phyloP scores from a whole-genome alignment of 2,888 invertebrate species.

The Aleiodes leptofemur region DNA sequence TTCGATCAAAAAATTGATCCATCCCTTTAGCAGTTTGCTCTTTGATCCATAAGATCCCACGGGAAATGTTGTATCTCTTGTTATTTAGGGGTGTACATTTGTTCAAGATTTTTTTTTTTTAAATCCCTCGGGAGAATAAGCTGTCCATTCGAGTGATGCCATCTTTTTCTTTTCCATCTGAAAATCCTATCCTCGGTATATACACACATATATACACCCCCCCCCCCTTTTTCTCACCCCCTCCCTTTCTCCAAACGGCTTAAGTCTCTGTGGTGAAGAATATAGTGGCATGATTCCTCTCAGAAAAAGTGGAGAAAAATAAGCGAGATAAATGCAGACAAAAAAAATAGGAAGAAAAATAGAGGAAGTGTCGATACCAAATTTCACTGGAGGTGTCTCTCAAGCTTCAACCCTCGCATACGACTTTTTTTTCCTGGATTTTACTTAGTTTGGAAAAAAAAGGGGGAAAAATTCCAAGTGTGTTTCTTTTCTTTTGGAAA shows the following conservation, averaged over 20 bases:
- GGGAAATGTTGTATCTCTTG: conserved; percentile 23
- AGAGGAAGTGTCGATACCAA: too few relatives aligned
- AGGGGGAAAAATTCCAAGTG: conserved; percentile 29
- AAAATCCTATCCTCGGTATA: conserved; percentile 7
- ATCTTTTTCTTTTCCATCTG: neutral
- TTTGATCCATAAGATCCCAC: conserved; percentile 5
- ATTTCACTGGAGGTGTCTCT: conserved; percentile 30
- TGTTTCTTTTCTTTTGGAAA: conserved; percentile 27
- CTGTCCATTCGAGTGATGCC: conserved; percentile 31
- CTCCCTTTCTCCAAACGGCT: neutral
- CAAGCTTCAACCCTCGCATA: conserved; percentile 20
- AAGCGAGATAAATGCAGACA: too few relatives aligned
- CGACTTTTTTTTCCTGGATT: conserved; percentile 41
- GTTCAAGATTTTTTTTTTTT: conserved; percentile 14
- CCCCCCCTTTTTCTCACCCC: too few relatives aligned
- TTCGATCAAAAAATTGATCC: conserved; percentile 30
- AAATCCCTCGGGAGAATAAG: conserved; percentile 26
- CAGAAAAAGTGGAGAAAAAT: neutral
- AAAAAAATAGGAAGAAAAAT: too few relatives aligned
- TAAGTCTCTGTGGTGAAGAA: conserved; percentile 6
- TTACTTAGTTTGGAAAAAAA: conserved; percentile 45
- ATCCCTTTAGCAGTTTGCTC: conserved; percentile 21
- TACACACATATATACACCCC: neutral
- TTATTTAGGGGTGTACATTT: conserved; percentile 23
- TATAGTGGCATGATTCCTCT: conserved; percentile 7